These are phyloP conservation scores for Eptatretus atami DNA, from an alignment of 2,797 vertebrate genomes.

Conservation along the genomic window DNA sequence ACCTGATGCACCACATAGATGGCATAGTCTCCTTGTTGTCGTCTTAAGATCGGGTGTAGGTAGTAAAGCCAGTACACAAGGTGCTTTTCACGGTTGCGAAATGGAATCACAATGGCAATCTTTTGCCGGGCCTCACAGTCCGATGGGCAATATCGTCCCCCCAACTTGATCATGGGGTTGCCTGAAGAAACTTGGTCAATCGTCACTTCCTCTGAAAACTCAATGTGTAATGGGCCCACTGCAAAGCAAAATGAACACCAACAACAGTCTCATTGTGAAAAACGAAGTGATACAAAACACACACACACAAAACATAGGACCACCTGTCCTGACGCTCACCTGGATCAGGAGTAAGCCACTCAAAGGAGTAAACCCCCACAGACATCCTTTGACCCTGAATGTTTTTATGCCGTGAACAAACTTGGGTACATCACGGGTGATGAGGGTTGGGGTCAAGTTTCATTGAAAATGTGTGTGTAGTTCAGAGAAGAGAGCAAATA, in stretches of 20 bases:
- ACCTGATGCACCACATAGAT: conserved; percentile 96
- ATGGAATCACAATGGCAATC: conserved; percentile 91
- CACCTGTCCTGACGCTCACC: no score
- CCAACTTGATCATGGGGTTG: conserved; percentile 64
- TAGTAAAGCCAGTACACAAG: conserved; percentile 98
- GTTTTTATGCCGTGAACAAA: no score
- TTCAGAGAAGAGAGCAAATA: no score
- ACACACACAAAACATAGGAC: no score
- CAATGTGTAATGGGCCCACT: conserved; percentile 86
- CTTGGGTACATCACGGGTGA: no score
- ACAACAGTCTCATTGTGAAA: no score
- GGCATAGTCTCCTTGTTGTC: conserved; percentile 70
- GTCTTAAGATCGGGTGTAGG: conserved; percentile 66
- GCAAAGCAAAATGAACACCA: conserved; percentile 7
- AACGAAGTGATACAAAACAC: no score
- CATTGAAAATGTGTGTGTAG: no score
- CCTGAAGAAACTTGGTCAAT: conserved; percentile 82
- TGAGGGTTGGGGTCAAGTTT: no score
- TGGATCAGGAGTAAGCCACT: no score
- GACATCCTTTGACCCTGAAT: no score
- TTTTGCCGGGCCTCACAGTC: conserved; percentile 65
- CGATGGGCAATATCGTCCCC: conserved; percentile 45
- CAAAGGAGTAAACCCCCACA: no score
- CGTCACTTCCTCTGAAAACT: conserved; percentile 83
- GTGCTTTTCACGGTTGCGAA: conserved; percentile 73